Percentiles rank a stretch among this genome's conserved stretches.
Evolutionary conservation across 1,140 invertebrate genomes (phyloP).

Genomic region (Camponotus vicinus): DNA sequence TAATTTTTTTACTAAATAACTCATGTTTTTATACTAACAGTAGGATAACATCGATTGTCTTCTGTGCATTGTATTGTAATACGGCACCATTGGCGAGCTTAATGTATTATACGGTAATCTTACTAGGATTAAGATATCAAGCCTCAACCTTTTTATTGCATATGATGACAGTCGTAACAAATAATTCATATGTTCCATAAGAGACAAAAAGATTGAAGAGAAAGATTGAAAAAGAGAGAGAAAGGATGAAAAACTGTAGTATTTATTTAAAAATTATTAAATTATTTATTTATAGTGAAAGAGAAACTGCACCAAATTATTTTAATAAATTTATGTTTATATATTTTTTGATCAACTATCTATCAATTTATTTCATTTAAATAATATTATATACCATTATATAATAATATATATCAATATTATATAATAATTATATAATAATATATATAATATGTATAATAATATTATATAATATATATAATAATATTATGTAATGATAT

Average conservation of each 20-base stretch:
- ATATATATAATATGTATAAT: neutral
- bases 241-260: neutral
- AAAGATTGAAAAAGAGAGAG: too few relatives aligned
- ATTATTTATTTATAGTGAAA: neutral
- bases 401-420: neutral
- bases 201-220: neutral
- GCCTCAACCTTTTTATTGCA: neutral
- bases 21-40: neutral
- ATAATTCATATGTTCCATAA: neutral
- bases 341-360: neutral
- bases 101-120: slow-evolving; percentile 16
- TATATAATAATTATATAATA: neutral
- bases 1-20: neutral
- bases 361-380: neutral
- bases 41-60: neutral
- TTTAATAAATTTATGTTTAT: neutral
- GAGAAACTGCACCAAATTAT: neutral
- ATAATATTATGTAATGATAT: neutral
- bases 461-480: neutral
- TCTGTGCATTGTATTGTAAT: neutral
- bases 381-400: neutral
- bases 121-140: slow-evolving; percentile 16
- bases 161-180: neutral
- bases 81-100: neutral
- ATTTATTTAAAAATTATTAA: neutral